Conservation (phyloP, 2,888 invertebrate genomes). For the Julus scanicus region DNA sequence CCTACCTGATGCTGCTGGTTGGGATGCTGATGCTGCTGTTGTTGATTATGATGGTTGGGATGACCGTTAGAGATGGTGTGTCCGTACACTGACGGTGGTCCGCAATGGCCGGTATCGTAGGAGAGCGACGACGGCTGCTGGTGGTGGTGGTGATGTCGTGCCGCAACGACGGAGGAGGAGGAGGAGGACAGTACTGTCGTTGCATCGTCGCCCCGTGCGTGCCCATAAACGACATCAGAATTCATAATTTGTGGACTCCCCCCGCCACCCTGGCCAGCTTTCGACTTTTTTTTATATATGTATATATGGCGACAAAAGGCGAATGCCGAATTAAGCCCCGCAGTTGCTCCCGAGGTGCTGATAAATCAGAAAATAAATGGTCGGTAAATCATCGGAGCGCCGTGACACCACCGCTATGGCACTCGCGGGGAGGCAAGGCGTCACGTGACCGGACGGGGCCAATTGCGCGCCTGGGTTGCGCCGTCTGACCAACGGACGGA, state of each 20-base stretch:
- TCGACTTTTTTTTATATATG: slow-evolving; percentile 46
- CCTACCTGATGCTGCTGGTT: slow-evolving; percentile 45
- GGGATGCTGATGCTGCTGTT: slow-evolving; percentile 39
- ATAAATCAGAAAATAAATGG: slow-evolving; percentile 59
- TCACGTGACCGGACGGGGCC: slow-evolving; percentile 56
- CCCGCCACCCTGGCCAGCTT: not conserved
- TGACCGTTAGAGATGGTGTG: slow-evolving; percentile 18
- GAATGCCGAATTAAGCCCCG: not conserved
- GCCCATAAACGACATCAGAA: slow-evolving; percentile 54
- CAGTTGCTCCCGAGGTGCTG: slow-evolving; percentile 50
- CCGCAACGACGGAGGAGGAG: not conserved
- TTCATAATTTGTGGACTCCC: slow-evolving; percentile 54
- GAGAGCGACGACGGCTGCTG: slow-evolving; percentile 19
- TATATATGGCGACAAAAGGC: slow-evolving; percentile 11
- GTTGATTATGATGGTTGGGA: slow-evolving; percentile 47
- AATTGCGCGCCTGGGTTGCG: slow-evolving; percentile 38
- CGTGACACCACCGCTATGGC: no score
- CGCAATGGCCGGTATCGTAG: not conserved
- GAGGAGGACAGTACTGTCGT: slow-evolving; percentile 19
- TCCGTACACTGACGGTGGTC: not conserved
- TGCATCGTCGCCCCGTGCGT: not conserved
- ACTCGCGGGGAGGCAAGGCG: slow-evolving; percentile 48
- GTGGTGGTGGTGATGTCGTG: slow-evolving; percentile 47
- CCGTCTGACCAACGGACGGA: not conserved
- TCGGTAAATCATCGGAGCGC: slow-evolving; percentile 57